Conservation (phyloP, 64 coral and sea anemone species). For the Stichodactyla helianthus region DNA sequence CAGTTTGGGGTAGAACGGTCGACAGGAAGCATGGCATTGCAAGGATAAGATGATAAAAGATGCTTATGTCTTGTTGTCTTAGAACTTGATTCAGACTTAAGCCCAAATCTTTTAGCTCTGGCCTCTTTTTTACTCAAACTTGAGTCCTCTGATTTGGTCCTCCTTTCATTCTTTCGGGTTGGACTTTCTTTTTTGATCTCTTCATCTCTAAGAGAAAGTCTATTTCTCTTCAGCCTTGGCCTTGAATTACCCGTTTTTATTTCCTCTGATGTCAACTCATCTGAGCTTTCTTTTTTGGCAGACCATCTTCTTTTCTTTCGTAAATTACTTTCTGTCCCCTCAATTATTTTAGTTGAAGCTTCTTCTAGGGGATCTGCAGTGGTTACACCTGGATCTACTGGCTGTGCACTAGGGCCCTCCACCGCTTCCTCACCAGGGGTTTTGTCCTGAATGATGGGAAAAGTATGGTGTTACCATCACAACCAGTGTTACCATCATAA, state of each 20-base stretch:
- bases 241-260: neutral
- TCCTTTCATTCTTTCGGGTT: neutral
- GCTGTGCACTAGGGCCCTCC: neutral
- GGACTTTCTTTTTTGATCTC: neutral
- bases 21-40: slow-evolving; percentile 39
- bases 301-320: neutral
- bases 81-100: neutral
- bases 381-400: neutral
- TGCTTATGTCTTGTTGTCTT: neutral
- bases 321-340: neutral
- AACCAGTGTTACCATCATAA: neutral
- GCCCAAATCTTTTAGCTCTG: slow-evolving; percentile 8
- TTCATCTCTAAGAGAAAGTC: neutral
- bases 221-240: neutral
- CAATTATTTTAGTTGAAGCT: neutral
- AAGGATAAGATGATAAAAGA: neutral
- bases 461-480: slow-evolving; percentile 4
- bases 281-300: neutral
- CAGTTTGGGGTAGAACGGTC: slow-evolving; percentile 70
- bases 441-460: slow-evolving; percentile 8
- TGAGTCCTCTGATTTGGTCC: neutral
- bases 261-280: neutral
- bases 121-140: slow-evolving; percentile 5
- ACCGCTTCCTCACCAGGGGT: neutral
- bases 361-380: neutral